Conservation (phyloP, 1,140 invertebrate species). For the Gonioctena quinquepunctata region DNA sequence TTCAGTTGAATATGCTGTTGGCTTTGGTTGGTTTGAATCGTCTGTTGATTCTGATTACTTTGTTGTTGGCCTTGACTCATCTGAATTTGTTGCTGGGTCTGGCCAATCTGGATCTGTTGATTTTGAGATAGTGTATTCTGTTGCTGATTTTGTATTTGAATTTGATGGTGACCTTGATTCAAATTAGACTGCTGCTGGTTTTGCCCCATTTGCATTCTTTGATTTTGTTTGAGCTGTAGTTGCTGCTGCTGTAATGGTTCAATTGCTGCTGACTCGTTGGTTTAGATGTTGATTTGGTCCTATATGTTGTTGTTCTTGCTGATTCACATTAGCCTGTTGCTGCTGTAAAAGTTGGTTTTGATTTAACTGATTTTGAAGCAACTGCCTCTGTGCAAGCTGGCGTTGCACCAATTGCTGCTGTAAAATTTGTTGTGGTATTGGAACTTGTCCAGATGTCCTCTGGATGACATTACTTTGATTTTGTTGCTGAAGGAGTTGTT, state of each 20-base stretch:
- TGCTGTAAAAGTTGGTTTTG: conserved; percentile 36
- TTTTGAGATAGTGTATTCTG: conserved; percentile 38
- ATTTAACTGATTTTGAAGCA: conserved; percentile 32
- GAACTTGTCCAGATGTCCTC: conserved; percentile 25
- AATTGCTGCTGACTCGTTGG: conserved; percentile 53
- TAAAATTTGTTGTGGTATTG: conserved; percentile 39
- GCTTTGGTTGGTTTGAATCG: conserved; percentile 58
- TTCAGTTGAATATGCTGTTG: conserved; percentile 61
- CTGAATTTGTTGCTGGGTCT: conserved; percentile 48
- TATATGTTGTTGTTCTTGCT: conserved; percentile 20
- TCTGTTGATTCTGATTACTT: conserved; percentile 56
- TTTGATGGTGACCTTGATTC: conserved; percentile 39
- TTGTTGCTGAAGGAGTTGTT: conserved; percentile 48
- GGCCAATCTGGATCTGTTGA: conserved; percentile 28
- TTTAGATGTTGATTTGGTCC: conserved; percentile 41
- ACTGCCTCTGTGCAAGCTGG: conserved; percentile 34
- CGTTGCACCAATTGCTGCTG: conserved; percentile 38
- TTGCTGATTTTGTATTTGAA: conserved; percentile 51
- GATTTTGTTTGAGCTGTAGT: conserved; percentile 44
- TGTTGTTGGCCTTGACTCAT: conserved; percentile 46
- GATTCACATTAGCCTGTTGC: conserved; percentile 24
- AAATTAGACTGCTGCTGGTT: conserved; percentile 16
- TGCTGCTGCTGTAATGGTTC: conserved; percentile 53
- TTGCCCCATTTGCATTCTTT: conserved; percentile 42
- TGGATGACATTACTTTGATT: conserved; percentile 36